These are phyloP conservation scores for Scarus forsteni DNA, from an alignment of 2,797 vertebrate species.

Conservation along the genomic window DNA sequence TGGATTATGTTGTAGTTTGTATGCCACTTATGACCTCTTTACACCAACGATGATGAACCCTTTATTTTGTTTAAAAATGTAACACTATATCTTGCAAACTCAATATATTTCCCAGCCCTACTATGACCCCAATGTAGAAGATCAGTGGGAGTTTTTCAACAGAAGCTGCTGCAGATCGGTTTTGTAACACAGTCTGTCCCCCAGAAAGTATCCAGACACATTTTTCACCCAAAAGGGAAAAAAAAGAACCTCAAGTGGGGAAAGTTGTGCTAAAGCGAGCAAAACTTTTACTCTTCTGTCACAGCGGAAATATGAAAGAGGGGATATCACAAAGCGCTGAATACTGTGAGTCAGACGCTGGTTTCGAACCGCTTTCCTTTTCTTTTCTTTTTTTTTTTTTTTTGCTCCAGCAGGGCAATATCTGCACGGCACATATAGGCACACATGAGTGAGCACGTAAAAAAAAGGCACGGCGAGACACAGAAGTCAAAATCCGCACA, in stretches of 20 bases:
- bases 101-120: background rate
- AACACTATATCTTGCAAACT: no score
- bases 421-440: conserved; percentile 75
- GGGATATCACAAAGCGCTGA: conserved; percentile 69
- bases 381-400: background rate
- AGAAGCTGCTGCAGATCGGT: conserved; percentile 37
- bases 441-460: conserved; percentile 73
- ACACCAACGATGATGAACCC: no score
- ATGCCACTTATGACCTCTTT: no score
- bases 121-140: conserved; percentile 11
- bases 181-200: conserved; percentile 23
- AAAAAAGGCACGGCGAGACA: conserved; percentile 58
- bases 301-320: conserved; percentile 68
- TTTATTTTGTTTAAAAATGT: no score
- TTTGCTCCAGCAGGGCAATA: conserved; percentile 69
- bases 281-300: conserved; percentile 75
- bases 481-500: conserved; percentile 62
- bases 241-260: conserved; percentile 60
- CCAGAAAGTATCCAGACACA: conserved; percentile 50
- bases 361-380: conserved; percentile 54
- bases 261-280: conserved; percentile 72
- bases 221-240: conserved; percentile 38
- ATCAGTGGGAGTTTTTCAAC: background rate
- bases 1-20: no score
- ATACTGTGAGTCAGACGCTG: conserved; percentile 71